Evolutionary conservation across 2,797 vertebrate genomes (phyloP), one percentile per base, ranked within the genome.

Genomic region (Pseudomugil gertrudae): DNA sequence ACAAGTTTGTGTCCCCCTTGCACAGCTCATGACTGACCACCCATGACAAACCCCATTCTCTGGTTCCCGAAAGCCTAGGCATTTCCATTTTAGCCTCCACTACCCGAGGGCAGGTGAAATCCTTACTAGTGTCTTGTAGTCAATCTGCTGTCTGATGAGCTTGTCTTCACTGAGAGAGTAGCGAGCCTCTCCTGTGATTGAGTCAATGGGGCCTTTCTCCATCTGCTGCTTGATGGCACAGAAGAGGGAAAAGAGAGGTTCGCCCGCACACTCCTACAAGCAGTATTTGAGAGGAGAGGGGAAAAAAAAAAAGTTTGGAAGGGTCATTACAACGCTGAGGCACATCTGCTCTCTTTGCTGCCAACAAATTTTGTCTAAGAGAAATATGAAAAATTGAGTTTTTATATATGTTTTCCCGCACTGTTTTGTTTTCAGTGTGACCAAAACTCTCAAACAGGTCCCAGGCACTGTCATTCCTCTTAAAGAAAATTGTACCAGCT

Each of bases 211-310:
- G 2, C 98, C 98, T 79, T 99, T 99, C 90, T 99, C 98, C 98
- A 99, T 99, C 92, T 99, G 98, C 92, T 99, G 98, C 89, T 99
- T 99, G 93, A 99, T 98, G 90, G 97, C 96, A 69, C 96, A 98
- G 91, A 97, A 98, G 38, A 98, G 94, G 51, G 96, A 98, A 90
- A 98, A 99, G 27, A 99, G 95, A 21, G 97, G 98, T 68, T 99
- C 98, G 0, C 98, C 98, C 0, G 97, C 98, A 55, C 98, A 99
- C 74, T 99, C 98, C 98, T 99, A 89, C 17, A 79, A 69, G 54
- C 47, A 76, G 11, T 54, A 76, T 72, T 54, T 17, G 57, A 63
- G n/a, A 78, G 38, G n/a, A n/a, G n/a, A n/a, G n/a, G n/a, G n/a
- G n/a, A n/a, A 67, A 27, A 51, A 26, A 30, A 65, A 30, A 65